Base-by-base conservation (phyloP, 1,140 invertebrate species). In the Gerris buenoi region DNA sequence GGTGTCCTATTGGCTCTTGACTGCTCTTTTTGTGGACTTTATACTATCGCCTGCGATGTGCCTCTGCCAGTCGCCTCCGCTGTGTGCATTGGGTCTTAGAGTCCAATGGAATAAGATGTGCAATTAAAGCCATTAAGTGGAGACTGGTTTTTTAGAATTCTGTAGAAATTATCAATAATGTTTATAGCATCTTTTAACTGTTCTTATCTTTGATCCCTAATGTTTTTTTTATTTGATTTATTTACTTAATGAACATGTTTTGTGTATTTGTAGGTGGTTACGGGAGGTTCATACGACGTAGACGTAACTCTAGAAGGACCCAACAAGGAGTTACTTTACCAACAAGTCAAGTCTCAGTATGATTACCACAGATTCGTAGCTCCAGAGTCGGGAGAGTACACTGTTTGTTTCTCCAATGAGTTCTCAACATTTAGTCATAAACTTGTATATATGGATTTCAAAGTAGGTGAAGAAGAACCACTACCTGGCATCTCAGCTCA, bases 391-490 rank as follows among this genome's bases (percentile, higher is more conserved):
- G 92, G 93, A 68, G 81, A 90, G 2, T 95, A 95, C 75, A 83
- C 85, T 64, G 90, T 90, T 15, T 99, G 97, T 79, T 99, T 99
- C 77, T 97, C 94, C 75, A 99, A 99, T 81, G 95, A 99, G 78
- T 99, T 99, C 78, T 98, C 96, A 58, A 98, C 96, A 56, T 98
- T 98, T 79, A 96, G 94, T n/a, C 97, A 99, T 75, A 99, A 99
- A 81, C 83, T 98, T 68, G 91, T 99, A 14, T 99, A 99, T 78
- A 93, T 99, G 87, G 96, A 98, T 77, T 91, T 98, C 72, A 91
- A 95, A 86, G 90, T 95, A 29, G 95, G 95, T 1, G 91, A 96
- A 28, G 94, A 98, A 77, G 78, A 83, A 62, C 86, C 90, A 0
- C 79, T 97, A 56, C 91, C 91, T 14, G 90, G 90, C 29, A 77